Evolutionary conservation across 37 sponge, comb jelly and placozoan genomes (phyloP).

Genomic region (Axinella damicornis): DNA sequence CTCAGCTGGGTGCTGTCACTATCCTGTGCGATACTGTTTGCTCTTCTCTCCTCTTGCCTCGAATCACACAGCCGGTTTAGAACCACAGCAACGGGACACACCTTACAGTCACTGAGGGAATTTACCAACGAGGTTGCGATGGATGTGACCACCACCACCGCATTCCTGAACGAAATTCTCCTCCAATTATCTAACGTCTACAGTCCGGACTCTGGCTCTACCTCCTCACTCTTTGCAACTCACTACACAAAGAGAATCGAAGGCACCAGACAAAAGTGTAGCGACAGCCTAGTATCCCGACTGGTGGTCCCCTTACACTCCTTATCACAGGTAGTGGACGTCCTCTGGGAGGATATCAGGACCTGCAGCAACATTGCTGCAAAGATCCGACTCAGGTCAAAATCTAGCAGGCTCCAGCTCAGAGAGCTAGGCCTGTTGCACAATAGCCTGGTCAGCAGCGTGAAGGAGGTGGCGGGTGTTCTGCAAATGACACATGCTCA

Average conservation of each 20-base stretch:
- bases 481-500: not conserved
- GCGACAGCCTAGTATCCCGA: not conserved
- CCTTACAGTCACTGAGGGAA: not conserved
- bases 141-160: not conserved
- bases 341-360: constrained; percentile 1
- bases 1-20: not conserved
- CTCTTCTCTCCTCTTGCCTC: not conserved
- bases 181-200: constrained; percentile 1
- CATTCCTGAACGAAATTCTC: constrained; percentile 5
- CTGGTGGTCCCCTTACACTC: not conserved
- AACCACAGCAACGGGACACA: not conserved
- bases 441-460: not conserved
- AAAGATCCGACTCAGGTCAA: not conserved
- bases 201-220: not conserved
- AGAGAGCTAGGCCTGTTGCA: not conserved
- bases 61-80: not conserved
- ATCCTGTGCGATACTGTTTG: not conserved
- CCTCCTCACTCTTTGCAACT: too few species aligned
- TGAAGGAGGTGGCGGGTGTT: not conserved
- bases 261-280: not conserved
- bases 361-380: not conserved
- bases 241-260: too few species aligned
- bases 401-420: not conserved
- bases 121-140: not conserved
- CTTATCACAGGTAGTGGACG: not conserved